Evolutionary conservation across 1,140 invertebrate genomes (phyloP), one percentile per base, ranked within the genome.

Genomic region (Acarapis woodi): DNA sequence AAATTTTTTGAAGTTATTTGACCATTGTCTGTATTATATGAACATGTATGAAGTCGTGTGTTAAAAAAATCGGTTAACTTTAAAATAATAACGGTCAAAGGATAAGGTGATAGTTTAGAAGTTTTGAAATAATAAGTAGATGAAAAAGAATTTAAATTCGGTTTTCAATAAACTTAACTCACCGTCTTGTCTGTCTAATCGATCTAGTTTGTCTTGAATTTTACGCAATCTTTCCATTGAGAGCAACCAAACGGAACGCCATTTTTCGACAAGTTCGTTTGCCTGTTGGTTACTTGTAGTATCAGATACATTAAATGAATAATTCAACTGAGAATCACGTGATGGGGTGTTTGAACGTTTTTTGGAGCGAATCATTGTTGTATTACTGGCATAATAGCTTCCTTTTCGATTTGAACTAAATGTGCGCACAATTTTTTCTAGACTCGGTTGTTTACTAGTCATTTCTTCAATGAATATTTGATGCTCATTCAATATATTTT

Each of bases 191-290:
- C n/a, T n/a, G n/a, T n/a, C n/a, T 8, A 33, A 63, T 53, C 90
- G 80, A 51, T 76, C 73, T 2, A 85, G 63, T 50, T 83, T 74
- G 50, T 93, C 83, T 48, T 90, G 76, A 12, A 96, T 64, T 42
- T 80, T 64, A 35, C 80, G 63, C 59, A 90, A 82, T 49, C 87
- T 61, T 53, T 96, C 85, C 78, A 87, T 87, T 32, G 85, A 75
- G 47, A 90, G 63, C 54, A 93, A 68, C 83, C 88, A 96, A 22
- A 97, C 82, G 45, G 75, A 71, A 41, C 82, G 68, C 88, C 88
- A 97, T 53, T 80, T 80, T 55, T 90, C 85, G 68, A 79, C 85
- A 31, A 97, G 63, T 24, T 75, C 67, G 45, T 82, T 77, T 16
- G 85, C 79, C 41, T 73, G 62, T 20, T 78, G 72, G 46, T 77